A percentile compares a stretch with the other conserved stretches of the same genome.
Conservation (phyloP, 1,140 invertebrate species). For the Frieseomelitta varia region DNA sequence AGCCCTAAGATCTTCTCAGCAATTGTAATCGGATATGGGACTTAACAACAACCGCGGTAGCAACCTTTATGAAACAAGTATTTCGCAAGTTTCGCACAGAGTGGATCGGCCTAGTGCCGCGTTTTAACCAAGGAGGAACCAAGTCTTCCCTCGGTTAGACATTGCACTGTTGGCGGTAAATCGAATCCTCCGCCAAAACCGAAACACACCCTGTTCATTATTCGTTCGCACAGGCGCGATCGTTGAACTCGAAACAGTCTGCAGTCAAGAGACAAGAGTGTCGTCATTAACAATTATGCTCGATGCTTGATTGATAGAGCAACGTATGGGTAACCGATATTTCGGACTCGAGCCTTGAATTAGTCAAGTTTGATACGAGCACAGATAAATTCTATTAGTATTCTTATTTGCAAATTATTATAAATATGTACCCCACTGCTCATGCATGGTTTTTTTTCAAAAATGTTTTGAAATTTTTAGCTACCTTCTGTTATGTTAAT, state of each 20-base stretch:
- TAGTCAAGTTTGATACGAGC: too few species aligned
- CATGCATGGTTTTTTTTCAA: too few species aligned
- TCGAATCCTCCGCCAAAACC: background rate
- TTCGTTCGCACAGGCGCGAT: background rate
- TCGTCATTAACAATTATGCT: background rate
- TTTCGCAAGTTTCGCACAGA: constrained; percentile 20
- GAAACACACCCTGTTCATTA: background rate
- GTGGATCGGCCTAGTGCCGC: background rate
- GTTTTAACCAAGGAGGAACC: background rate
- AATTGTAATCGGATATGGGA: constrained; percentile 44
- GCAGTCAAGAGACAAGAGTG: too few species aligned
- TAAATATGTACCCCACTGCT: too few species aligned
- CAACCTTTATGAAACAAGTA: constrained; percentile 3
- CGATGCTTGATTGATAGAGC: background rate
- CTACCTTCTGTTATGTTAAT: too few species aligned
- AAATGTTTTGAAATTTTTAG: too few species aligned
- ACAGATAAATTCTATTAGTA: too few species aligned
- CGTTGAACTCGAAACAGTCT: background rate
- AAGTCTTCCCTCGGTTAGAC: background rate
- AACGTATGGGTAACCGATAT: too few species aligned
- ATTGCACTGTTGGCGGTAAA: background rate
- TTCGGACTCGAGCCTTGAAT: too few species aligned
- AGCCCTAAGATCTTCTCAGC: background rate
- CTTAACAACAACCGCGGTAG: constrained; percentile 20
- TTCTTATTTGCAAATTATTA: too few species aligned